Evolutionary conservation across 1,140 invertebrate species (phyloP).

Genomic region (Listronotus bonariensis): DNA sequence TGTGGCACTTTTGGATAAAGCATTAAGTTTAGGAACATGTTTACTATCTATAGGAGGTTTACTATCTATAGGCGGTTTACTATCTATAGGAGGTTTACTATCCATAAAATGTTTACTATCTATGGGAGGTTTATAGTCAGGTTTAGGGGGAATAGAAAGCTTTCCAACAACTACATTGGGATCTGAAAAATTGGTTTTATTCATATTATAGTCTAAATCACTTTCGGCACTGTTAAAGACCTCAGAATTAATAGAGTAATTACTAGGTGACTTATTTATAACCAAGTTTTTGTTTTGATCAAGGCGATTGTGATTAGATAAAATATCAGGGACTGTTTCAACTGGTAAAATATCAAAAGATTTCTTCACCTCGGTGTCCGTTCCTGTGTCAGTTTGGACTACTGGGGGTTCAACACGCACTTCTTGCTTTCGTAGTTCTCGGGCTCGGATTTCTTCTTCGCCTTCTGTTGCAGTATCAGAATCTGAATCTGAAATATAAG

Average conservation of each 20-base stretch:
- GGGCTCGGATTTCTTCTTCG: slow-evolving; percentile 68
- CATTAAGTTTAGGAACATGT: background rate
- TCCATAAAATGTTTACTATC: slow-evolving; percentile 1
- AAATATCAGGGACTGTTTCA: slow-evolving; percentile 40
- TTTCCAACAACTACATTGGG: slow-evolving; percentile 39
- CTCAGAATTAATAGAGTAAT: slow-evolving; percentile 44
- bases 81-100: slow-evolving; percentile 6
- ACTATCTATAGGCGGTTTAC: background rate
- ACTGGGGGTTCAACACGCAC: slow-evolving; percentile 68
- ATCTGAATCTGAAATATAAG: slow-evolving; percentile 63
- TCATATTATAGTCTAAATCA: slow-evolving; percentile 45
- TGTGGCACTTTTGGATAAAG: slow-evolving; percentile 44
- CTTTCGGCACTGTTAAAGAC: slow-evolving; percentile 51
- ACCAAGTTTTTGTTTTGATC: slow-evolving; percentile 6
- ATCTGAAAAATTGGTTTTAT: slow-evolving; percentile 23
- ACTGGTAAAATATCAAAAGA: slow-evolving; percentile 42
- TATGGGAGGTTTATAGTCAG: slow-evolving; percentile 8
- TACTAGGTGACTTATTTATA: slow-evolving; percentile 43
- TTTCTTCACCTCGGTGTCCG: slow-evolving; percentile 74
- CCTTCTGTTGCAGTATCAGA: slow-evolving; percentile 75
- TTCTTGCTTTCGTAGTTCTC: slow-evolving; percentile 70
- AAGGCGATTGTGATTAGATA: slow-evolving; percentile 29
- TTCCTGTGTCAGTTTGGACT: slow-evolving; percentile 69
- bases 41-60: background rate
- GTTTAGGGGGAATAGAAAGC: slow-evolving; percentile 30